Conservation (phyloP, 2,888 invertebrate genomes). For the Chymomyza procnemis region DNA sequence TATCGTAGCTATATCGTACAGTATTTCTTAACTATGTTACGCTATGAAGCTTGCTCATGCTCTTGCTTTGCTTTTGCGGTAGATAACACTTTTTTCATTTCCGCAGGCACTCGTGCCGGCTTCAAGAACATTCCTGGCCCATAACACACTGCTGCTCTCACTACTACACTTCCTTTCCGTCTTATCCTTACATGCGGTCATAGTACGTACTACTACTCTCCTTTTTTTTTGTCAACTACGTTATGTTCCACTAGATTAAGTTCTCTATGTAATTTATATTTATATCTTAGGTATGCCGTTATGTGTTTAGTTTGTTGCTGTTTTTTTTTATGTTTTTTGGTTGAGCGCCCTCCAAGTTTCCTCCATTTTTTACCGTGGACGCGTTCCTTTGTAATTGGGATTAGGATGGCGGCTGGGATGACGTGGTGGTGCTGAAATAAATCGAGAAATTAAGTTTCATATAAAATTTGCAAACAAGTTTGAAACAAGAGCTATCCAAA, state of each 20-base stretch:
- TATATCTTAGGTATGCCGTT: slow-evolving; percentile 70
- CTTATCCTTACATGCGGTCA: background rate
- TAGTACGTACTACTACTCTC: slow-evolving; percentile 9
- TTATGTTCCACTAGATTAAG: slow-evolving; percentile 70
- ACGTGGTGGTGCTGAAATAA: slow-evolving; percentile 73
- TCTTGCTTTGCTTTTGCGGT: slow-evolving; percentile 1
- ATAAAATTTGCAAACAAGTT: too few relatives aligned
- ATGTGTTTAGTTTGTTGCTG: slow-evolving; percentile 42
- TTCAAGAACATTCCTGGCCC: slow-evolving; percentile 21
- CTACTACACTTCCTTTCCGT: slow-evolving; percentile 8
- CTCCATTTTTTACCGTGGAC: slow-evolving; percentile 67
- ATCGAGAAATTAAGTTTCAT: background rate
- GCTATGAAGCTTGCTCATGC: slow-evolving; percentile 25
- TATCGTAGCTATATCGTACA: slow-evolving; percentile 26
- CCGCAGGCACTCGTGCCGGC: slow-evolving; percentile 22
- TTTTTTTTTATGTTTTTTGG: slow-evolving; percentile 11
- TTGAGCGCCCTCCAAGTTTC: slow-evolving; percentile 16
- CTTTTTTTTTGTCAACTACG: slow-evolving; percentile 60
- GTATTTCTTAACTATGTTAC: slow-evolving; percentile 29
- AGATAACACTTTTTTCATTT: background rate
- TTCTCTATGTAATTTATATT: slow-evolving; percentile 62
- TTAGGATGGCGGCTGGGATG: slow-evolving; percentile 78
- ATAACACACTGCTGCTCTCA: slow-evolving; percentile 40
- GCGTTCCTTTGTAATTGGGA: slow-evolving; percentile 78
- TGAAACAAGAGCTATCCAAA: too few relatives aligned